phyloP scores from a whole-genome alignment of 2,797 vertebrate species.

The Semotilus atromaculatus region DNA sequence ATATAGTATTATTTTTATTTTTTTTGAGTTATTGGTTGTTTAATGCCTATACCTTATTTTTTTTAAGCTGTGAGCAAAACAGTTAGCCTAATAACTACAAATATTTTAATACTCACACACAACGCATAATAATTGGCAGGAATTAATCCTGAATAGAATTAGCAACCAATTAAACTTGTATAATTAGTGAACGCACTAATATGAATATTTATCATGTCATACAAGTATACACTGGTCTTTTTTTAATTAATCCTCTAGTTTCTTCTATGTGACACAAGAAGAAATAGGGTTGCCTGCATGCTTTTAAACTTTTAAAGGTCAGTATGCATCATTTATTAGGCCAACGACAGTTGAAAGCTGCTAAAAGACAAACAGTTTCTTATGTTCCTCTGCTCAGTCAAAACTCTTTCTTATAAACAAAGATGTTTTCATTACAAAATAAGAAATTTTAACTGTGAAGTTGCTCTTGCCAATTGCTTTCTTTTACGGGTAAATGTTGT shows the following conservation, averaged over 20 bases:
- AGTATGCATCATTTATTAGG: constrained; percentile 49
- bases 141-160: not conserved
- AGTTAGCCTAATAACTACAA: not conserved
- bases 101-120: not conserved
- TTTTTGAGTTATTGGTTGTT: not conserved
- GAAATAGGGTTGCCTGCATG: constrained; percentile 16
- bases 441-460: not conserved
- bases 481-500: not conserved
- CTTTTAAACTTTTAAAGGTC: constrained; percentile 50
- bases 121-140: not conserved
- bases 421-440: not conserved
- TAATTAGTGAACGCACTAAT: not conserved
- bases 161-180: not conserved
- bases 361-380: not conserved
- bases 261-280: constrained; percentile 16
- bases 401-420: not conserved
- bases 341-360: constrained; percentile 19
- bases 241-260: not conserved
- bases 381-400: not conserved
- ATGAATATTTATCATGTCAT: not conserved
- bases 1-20: not conserved
- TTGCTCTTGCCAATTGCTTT: not conserved
- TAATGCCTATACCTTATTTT: not conserved
- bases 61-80: not conserved
- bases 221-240: not conserved